A percentile compares a stretch with the other conserved stretches of the same genome.
These are phyloP conservation scores for Odontesthes bonariensis DNA, from an alignment of 2,113 vertebrate species.

Conservation along the genomic window DNA sequence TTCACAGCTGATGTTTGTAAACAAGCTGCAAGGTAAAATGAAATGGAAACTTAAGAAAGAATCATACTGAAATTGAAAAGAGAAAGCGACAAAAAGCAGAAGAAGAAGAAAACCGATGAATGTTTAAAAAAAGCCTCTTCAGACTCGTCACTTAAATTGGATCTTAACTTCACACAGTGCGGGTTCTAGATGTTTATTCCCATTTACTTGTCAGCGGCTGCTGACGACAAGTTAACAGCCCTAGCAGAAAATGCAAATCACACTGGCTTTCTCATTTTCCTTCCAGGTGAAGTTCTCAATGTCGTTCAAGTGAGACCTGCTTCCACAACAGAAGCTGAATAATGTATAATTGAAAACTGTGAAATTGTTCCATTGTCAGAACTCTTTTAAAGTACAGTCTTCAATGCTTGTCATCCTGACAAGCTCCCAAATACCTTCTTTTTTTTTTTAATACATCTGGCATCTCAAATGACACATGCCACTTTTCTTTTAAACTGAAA, in stretches of 20 bases:
- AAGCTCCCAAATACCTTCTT: constrained; percentile 50
- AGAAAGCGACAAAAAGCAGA: constrained; percentile 28
- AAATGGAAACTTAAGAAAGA: constrained; percentile 37
- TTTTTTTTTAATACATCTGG: constrained; percentile 48
- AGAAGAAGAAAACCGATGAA: constrained; percentile 27
- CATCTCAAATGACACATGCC: constrained; percentile 37
- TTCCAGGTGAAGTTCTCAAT: constrained; percentile 73
- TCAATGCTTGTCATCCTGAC: constrained; percentile 63
- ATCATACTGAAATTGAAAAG: constrained; percentile 19
- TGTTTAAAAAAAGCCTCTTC: constrained; percentile 55
- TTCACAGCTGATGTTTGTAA: constrained; percentile 39
- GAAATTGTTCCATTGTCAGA: constrained; percentile 63
- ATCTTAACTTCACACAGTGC: constrained; percentile 63
- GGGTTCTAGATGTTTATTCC: constrained; percentile 70
- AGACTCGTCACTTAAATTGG: constrained; percentile 62
- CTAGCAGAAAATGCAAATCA: constrained; percentile 66
- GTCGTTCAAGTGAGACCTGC: constrained; percentile 57
- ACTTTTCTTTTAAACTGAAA: constrained; percentile 21
- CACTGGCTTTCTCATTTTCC: constrained; percentile 63
- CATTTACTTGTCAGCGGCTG: constrained; percentile 66
- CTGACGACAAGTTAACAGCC: constrained; percentile 77
- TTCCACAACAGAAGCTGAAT: constrained; percentile 58
- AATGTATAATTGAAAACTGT: constrained; percentile 67
- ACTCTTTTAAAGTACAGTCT: constrained; percentile 53
- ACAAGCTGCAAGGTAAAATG: constrained; percentile 30